Base-by-base conservation (phyloP, 2,888 invertebrate genomes). In the Mythimna ferrago region DNA sequence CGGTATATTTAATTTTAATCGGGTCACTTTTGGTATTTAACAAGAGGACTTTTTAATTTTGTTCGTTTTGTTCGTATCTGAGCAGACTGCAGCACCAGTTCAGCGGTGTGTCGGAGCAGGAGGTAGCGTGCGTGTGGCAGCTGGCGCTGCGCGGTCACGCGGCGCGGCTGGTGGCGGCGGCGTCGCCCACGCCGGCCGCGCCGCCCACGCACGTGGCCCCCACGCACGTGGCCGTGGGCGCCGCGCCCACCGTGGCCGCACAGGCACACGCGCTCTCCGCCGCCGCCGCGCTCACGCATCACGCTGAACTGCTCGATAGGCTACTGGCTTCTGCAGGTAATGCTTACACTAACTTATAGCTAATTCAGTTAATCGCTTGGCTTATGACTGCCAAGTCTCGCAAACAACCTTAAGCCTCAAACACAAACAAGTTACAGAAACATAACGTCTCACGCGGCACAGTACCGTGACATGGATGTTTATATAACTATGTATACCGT, bases 51-150 rank as follows among this genome's bases (percentile, higher is more conserved):
- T 48, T 48, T 16, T 19, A 48, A 48, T 48, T n/a, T 3, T 2
- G 6, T 19, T 9, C 1, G 9, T 48, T n/a, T 3, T 2, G 6
- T 19, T 9, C 1, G 9, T 56, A 4, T 21, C 1, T 48, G 5
- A 10, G 2, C 35, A 97, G 97, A 85, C 95, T 99, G 80, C 98
- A 99, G 91, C 98, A 98, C 90, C 97, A 98, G 79, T 99, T 99
- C 93, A 98, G 98, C 66, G 99, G 99, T 0, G 97, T 99, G 11
- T 97, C 97, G 19, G 97, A 98, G 66, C 97, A 97, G 26, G 99
- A 99, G 90, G 97, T 97, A 87, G 97, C 98, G 62, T 97, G 98
- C 72, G 98, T 99, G 11, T 98, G 98, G 90, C 98, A 99, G 65
- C 77, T 88, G 4, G 89, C 88, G 6, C 76, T 99, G 35, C 97